A percentile compares a stretch with the other conserved stretches of the same genome.
Conservation (phyloP, 37 sponge, comb jelly and placozoan species). For the Chondrosia reniformis region DNA sequence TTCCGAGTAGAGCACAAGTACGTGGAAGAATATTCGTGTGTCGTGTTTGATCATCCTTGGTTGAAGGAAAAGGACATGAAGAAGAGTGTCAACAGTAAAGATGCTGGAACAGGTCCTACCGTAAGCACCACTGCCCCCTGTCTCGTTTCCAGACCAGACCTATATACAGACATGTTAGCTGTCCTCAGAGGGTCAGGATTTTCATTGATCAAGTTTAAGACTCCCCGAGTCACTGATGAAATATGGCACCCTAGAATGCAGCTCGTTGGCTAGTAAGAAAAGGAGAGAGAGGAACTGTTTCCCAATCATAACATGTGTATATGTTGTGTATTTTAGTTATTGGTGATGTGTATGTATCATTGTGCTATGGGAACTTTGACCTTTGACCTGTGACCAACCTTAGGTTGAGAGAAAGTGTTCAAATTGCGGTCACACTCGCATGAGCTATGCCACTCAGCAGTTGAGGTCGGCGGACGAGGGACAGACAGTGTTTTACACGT, state of each 20-base stretch:
- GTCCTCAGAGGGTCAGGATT: too few relatives aligned
- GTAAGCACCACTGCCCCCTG: background rate
- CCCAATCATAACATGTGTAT: background rate
- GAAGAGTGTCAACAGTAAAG: background rate
- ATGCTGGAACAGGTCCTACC: background rate
- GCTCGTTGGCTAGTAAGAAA: too few relatives aligned
- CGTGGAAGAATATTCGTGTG: background rate
- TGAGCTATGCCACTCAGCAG: conserved; percentile 93
- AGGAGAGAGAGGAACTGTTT: background rate
- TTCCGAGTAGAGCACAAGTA: background rate
- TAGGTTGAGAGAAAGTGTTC: conserved; percentile 86
- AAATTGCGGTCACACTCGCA: conserved; percentile 84
- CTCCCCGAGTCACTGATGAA: too few relatives aligned
- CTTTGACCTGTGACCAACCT: too few relatives aligned
- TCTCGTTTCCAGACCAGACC: background rate
- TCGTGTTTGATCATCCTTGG: conserved; percentile 9
- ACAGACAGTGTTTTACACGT: conserved; percentile 94
- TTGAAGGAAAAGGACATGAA: background rate
- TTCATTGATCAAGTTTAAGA: too few relatives aligned
- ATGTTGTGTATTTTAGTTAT: background rate
- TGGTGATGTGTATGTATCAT: background rate
- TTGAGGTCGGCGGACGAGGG: conserved; percentile 95
- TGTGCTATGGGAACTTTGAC: too few relatives aligned
- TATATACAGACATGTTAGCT: background rate
- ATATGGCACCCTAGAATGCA: too few relatives aligned